Base-by-base conservation (phyloP, 2,888 invertebrate genomes). In the Nymphalis polychloros region DNA sequence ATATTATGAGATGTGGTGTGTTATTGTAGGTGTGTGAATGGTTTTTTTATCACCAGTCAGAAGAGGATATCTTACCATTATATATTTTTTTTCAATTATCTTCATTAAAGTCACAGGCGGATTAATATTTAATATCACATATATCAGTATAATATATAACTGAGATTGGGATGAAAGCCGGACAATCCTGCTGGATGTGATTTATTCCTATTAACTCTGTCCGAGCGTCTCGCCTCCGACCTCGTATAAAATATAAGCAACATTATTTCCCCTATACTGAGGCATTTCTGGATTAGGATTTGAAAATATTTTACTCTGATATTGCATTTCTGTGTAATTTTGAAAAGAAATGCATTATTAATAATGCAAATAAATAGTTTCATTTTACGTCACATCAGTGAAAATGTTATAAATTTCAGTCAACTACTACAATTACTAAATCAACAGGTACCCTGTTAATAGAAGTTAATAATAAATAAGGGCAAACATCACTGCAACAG, bases 201-300 rank as follows among this genome's bases (percentile, higher is more conserved):
- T 55, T 55, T 55, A 55, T 55, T 55, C 31, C 53, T 55, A 55
- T 55, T 55, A 55, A 55, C 53, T 55, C 53, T 23, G 53, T 55
- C 53, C 53, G 53, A 55, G 53, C 53, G 17, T 55, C 52, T 52
- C 53, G 53, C 53, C 53, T 27, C 31, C 53, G n/a, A 55, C 53
- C 53, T 55, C 53, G 31, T 31, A 55, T 55, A 55, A 55, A 55
- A 55, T 55, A 55, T 55, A 55, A 55, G 53, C 53, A 31, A 31
- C 53, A 55, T 55, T 55, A 55, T 55, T 55, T 23, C 27, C n/a
- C 53, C 53, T 17, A 55, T 31, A 55, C 53, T n/a, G 8, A 31
- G 31, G 53, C 53, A 55, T 55, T 55, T 31, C n/a, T 31, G 53
- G 50, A 31, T 23, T 20, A 20, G 23, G 52, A 52, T 52, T 52